Percentiles rank a stretch among this genome's conserved stretches.
phyloP scores from a whole-genome alignment of 2,797 vertebrate genomes.

The Urophycis tenuis region DNA sequence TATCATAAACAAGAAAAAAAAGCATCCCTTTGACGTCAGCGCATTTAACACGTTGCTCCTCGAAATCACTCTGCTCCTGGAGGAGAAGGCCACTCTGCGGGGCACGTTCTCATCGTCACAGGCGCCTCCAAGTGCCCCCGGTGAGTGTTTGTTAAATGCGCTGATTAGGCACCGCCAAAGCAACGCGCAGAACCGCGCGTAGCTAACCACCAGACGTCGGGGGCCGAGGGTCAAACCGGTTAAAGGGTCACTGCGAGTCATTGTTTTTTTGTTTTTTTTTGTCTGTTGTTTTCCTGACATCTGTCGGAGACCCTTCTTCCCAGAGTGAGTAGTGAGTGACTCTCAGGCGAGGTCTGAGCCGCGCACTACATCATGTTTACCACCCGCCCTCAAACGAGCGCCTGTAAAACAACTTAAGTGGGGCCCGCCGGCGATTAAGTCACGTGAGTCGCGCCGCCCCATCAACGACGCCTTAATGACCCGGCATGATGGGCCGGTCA shows the following conservation, averaged over 20 bases:
- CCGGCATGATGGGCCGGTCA: conserved; percentile 51
- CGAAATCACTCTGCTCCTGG: background rate
- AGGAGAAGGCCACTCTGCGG: too few relatives aligned
- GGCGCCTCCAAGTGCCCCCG: background rate
- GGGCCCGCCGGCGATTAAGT: conserved; percentile 34
- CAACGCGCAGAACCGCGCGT: background rate
- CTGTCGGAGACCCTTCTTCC: too few relatives aligned
- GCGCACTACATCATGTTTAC: background rate
- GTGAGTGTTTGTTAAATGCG: background rate
- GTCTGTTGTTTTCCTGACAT: too few relatives aligned
- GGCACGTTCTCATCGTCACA: background rate
- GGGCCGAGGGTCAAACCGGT: too few relatives aligned
- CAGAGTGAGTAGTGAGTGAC: too few relatives aligned
- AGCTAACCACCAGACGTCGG: background rate
- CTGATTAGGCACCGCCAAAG: background rate
- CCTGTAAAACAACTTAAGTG: conserved; percentile 26
- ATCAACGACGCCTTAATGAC: conserved; percentile 54
- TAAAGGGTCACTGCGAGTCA: background rate
- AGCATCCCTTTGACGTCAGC: background rate
- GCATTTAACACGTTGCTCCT: background rate
- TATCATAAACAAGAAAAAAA: background rate
- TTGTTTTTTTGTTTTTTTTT: background rate
- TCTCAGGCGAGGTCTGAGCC: background rate
- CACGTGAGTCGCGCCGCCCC: conserved; percentile 18
- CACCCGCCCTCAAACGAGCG: background rate